Evolutionary conservation across 1,140 invertebrate species (phyloP), one percentile per base, ranked within the genome.

Genomic region (Pararge aegeria): DNA sequence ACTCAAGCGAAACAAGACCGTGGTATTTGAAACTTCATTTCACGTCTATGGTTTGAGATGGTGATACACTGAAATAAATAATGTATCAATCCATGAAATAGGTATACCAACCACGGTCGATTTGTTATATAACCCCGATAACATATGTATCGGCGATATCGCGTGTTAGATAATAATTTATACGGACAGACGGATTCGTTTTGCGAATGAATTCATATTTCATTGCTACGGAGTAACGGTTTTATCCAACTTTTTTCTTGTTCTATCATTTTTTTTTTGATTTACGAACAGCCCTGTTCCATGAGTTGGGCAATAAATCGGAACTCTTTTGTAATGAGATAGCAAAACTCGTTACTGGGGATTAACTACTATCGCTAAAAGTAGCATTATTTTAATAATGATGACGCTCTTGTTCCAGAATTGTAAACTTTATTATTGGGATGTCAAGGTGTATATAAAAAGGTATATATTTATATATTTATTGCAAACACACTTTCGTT

Each of bases 141-240:
- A 42, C 38, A 42, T 18, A 42, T 42, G 38, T 42, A 42, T 42
- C 38, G 38, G 15, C 13, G 18, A 42, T 18, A 42, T 42, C 38
- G 38, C 38, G 38, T 42, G 38, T 10, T 5, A 42, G 38, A 42
- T 18, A 42, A 42, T 42, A 42, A 42, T 42, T 42, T 42, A 42
- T 42, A 42, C 38, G 13, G 38, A 15, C 38, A 16, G 38, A 42
- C 38, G 38, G 6, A 42, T n/a, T 42, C 38, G 38, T 42, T 38
- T 42, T 42, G 38, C 38, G 38, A 42, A 42, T 42, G 38, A 42
- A 42, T 42, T 42, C 38, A 42, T 42, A 42, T 42, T 42, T 42
- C 38, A 42, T 42, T 42, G n/a, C 6, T 38, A 1, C 34, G 10
- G 12, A n/a, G 30, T n/a, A 34, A 34, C 38, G 13, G 38, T 42